Evolutionary conservation across 2,888 invertebrate genomes (phyloP).

Genomic region (Apotomis betuletana): DNA sequence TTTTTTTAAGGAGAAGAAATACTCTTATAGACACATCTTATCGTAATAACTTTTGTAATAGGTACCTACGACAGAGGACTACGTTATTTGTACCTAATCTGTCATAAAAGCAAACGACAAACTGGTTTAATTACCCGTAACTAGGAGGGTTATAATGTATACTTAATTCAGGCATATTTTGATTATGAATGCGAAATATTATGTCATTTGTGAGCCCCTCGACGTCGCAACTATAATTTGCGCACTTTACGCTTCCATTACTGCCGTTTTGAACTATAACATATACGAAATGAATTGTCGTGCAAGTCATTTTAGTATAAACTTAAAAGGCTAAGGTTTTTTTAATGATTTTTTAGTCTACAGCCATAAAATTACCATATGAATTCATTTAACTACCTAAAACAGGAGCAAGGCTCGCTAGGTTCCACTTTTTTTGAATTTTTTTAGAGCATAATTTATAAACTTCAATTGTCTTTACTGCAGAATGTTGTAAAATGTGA

Average conservation of each 20-base stretch:
- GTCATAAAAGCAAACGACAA: slow-evolving; percentile 8
- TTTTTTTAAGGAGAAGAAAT: no score
- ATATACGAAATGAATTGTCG: not conserved
- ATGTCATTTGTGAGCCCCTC: slow-evolving; percentile 15
- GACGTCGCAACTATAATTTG: slow-evolving; percentile 8
- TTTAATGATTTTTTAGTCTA: no score
- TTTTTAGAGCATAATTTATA: no score
- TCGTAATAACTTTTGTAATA: no score
- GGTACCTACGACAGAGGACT: not conserved
- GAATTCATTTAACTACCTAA: no score
- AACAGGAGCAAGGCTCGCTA: no score
- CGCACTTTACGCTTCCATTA: slow-evolving; percentile 5
- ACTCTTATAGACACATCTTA: no score
- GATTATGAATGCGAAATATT: slow-evolving; percentile 33
- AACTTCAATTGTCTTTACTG: no score
- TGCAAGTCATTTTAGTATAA: not conserved
- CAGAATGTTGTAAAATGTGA: no score
- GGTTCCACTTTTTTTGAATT: no score
- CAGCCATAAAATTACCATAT: no score
- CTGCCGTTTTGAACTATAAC: not conserved
- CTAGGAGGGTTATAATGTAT: slow-evolving; percentile 20
- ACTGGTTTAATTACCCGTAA: slow-evolving; percentile 28
- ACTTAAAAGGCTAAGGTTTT: not conserved
- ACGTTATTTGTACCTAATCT: slow-evolving; percentile 4
- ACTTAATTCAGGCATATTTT: slow-evolving; percentile 33